Evolutionary conservation across 1,140 invertebrate genomes (phyloP), one percentile per base, ranked within the genome.

Genomic region (Drosophila santomea): DNA sequence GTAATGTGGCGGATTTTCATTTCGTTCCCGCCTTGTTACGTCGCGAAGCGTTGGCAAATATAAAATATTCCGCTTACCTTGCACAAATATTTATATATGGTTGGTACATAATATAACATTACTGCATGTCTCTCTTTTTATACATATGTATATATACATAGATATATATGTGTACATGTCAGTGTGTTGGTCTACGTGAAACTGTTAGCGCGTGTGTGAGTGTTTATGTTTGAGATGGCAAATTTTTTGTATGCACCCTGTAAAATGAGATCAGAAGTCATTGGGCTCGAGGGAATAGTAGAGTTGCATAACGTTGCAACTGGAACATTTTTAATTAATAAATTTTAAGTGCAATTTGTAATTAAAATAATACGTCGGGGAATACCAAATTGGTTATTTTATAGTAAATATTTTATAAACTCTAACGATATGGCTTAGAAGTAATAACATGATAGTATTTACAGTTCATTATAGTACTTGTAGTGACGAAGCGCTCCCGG

Each of bases 61-160:
- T 82, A 86, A 86, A 88, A 76, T 88, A 88, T 86, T 88, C 75
- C 52, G 83, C 83, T 88, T 86, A 88, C 83, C 83, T 86, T 88
- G 83, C 82, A 86, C 81, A 85, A 85, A 85, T 85, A 85, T 85
- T 85, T 85, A 85, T 85, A 84, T 64, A 81, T 73, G 75, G 45
- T 68, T 44, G 55, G 59, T 73, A 82, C 63, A 86, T 79, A 74
- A 77, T 82, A 83, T 75, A 88, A 84, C 83, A 76, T 85, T 88
- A 88, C 82, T 82, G 80, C 78, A 78, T 82, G 66, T 61, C 38
- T 39, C 38, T 39, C 32, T 32, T 32, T 55, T 72, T 44, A 60
- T 50, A 43, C 10, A 41, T 48, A 4, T 48, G 8, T 59, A 44
- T 44, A 39, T 50, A 11, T 43, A 47, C 47, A 14, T 73, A 28